These are phyloP conservation scores for Chunga burmeisteri DNA, from an alignment of 2,113 vertebrate genomes.

Conservation along the genomic window DNA sequence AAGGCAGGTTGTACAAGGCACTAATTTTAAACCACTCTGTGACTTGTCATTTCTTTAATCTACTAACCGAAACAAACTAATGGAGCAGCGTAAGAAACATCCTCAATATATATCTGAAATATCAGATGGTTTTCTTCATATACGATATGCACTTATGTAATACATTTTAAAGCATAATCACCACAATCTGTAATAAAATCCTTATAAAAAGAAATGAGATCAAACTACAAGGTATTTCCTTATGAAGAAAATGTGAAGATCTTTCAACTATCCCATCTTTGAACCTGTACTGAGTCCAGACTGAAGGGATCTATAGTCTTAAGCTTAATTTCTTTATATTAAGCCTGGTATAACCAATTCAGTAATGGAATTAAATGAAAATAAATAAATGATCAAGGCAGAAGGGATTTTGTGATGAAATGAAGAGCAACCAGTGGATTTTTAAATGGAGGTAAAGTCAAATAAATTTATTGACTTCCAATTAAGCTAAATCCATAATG, in stretches of 20 bases:
- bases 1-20: background rate
- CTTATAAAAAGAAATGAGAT: background rate
- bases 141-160: background rate
- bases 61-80: background rate
- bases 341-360: background rate
- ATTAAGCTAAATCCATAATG: background rate
- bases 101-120: background rate
- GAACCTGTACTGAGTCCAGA: background rate
- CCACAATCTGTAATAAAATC: background rate
- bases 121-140: background rate
- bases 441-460: background rate
- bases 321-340: background rate
- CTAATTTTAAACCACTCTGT: background rate
- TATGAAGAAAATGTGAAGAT: background rate
- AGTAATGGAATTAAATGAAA: background rate
- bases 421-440: background rate
- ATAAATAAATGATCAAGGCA: background rate
- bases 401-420: background rate
- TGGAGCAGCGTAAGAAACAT: background rate
- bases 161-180: background rate
- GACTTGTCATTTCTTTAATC: background rate
- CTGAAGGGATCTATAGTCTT: background rate
- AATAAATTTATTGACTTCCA: conserved; percentile 23
- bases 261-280: background rate
- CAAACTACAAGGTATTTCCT: background rate